Conservation (phyloP, 2,113 vertebrate species). For the Cyanoderma ruficeps region DNA sequence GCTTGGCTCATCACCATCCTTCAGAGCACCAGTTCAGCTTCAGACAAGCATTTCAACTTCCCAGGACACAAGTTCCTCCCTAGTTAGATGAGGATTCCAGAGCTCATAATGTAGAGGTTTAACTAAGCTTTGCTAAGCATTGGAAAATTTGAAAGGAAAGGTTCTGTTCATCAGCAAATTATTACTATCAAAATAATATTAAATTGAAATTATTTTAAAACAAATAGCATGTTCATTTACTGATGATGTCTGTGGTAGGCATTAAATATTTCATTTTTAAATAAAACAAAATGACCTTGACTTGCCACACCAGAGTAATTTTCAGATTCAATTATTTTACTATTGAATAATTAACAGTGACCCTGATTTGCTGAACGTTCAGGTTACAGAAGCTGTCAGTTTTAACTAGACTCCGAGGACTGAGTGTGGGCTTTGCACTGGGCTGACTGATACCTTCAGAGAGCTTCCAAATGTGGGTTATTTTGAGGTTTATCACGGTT, state of each 20-base stretch:
- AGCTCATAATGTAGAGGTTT: not conserved
- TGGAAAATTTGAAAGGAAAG: not conserved
- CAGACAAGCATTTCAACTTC: not conserved
- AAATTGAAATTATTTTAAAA: not conserved
- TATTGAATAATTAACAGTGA: conserved; percentile 30
- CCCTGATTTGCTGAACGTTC: not conserved
- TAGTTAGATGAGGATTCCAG: not conserved
- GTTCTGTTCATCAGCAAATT: not conserved
- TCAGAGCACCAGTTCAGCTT: not conserved
- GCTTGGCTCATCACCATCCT: no score
- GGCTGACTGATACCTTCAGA: not conserved
- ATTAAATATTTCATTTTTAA: conserved; percentile 1
- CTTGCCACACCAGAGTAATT: not conserved
- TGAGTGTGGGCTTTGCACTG: not conserved
- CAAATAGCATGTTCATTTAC: not conserved
- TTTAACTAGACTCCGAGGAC: not conserved
- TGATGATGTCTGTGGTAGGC: not conserved
- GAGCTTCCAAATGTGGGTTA: rapidly evolving
- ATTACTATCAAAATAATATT: not conserved
- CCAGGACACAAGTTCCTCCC: not conserved
- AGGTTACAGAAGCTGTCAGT: not conserved
- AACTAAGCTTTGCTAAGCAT: not conserved
- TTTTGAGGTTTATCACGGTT: not conserved
- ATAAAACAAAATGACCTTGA: conserved; percentile 3
- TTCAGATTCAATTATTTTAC: conserved; percentile 13